A percentile compares a stretch with the other conserved stretches of the same genome.
These are phyloP conservation scores for Archivesica marissinica DNA, from an alignment of 1,140 invertebrate species.

Conservation along the genomic window DNA sequence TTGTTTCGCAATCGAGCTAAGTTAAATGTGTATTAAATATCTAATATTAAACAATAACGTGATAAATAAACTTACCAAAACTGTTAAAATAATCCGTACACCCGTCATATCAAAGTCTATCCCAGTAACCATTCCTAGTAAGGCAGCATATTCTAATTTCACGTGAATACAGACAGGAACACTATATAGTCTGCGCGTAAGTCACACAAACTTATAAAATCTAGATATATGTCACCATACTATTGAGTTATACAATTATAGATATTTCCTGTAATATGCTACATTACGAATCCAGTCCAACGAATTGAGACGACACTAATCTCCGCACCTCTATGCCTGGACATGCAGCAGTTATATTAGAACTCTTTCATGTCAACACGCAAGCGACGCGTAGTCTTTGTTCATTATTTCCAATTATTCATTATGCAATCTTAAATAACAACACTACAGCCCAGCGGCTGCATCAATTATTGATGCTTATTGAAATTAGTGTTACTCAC, in stretches of 20 bases:
- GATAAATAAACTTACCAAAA: not conserved
- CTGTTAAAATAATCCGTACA: not conserved
- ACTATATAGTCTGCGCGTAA: not conserved
- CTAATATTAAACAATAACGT: not conserved
- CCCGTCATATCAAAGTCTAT: not conserved
- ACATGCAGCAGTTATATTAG: not conserved
- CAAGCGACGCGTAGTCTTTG: not conserved
- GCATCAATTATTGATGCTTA: not conserved
- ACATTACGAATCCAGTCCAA: not conserved
- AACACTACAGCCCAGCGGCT: constrained; percentile 4
- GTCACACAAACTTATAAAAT: not conserved
- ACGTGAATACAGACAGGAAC: not conserved
- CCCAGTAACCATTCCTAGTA: not conserved
- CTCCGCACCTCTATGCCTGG: not conserved
- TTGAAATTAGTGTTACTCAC: not conserved
- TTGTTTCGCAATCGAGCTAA: not conserved
- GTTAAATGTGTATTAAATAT: not conserved
- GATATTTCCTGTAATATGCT: not conserved
- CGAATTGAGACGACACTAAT: not conserved
- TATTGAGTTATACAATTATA: not conserved
- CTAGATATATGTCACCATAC: not conserved
- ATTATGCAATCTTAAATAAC: not conserved
- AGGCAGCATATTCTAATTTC: not conserved
- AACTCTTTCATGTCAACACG: not conserved
- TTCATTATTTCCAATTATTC: not conserved